Percentiles rank a stretch among this genome's conserved stretches.
Conservation (phyloP, 1,140 invertebrate genomes). For the Drosophila baimaii region DNA sequence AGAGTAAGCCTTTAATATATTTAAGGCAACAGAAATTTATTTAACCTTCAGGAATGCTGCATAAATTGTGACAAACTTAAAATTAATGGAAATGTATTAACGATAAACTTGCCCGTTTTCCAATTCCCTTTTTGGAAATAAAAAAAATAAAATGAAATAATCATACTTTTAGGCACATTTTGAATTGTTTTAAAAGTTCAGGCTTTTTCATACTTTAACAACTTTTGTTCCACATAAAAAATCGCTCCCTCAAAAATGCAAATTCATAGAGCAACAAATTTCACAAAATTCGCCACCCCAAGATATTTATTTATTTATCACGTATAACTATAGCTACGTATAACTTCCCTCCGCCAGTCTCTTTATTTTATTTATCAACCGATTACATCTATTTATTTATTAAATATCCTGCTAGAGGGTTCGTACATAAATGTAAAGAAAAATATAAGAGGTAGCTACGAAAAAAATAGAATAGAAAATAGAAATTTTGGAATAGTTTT, state of each 20-base stretch:
- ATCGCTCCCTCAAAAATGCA: background rate
- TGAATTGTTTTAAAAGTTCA: background rate
- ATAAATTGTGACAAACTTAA: background rate
- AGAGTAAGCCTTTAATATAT: too few relatives aligned
- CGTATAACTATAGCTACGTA: background rate
- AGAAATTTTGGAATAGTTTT: background rate
- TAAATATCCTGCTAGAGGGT: background rate
- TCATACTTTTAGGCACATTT: background rate
- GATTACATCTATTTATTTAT: constrained; percentile 6
- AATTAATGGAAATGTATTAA: background rate
- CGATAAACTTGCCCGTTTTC: too few relatives aligned
- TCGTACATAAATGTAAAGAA: background rate
- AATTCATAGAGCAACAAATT: background rate
- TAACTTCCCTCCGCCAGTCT: background rate
- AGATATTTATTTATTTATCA: background rate
- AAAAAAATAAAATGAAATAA: background rate
- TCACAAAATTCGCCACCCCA: background rate
- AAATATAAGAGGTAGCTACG: background rate
- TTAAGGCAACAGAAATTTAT: too few relatives aligned
- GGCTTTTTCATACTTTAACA: background rate
- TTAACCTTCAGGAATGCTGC: too few relatives aligned
- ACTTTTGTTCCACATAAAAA: background rate
- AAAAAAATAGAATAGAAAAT: too few relatives aligned
- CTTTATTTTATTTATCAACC: background rate
- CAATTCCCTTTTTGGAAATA: too few relatives aligned